Evolutionary conservation across 2,888 invertebrate genomes (phyloP).

Genomic region (Azorinus chamasolen): DNA sequence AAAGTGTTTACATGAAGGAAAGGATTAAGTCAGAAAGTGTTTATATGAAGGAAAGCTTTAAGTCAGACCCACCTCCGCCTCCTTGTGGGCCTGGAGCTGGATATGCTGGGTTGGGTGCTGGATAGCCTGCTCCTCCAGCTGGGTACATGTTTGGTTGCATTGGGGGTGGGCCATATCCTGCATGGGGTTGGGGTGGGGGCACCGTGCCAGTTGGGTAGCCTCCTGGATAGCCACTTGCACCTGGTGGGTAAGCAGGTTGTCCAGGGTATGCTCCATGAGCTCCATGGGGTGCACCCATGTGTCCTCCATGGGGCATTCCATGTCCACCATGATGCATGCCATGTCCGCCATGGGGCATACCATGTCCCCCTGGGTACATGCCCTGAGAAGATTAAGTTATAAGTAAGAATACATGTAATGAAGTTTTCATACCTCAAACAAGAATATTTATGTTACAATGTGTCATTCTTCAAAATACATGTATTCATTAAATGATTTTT

Average conservation of each 20-base stretch:
- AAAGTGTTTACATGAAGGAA: too few relatives aligned
- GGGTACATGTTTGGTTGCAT: slow-evolving; percentile 34
- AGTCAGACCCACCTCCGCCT: slow-evolving; percentile 23
- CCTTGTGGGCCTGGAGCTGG: slow-evolving; percentile 41
- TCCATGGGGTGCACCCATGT: slow-evolving; percentile 35
- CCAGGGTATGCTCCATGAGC: slow-evolving; percentile 17
- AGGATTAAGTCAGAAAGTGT: too few relatives aligned
- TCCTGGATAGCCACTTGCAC: slow-evolving; percentile 12
- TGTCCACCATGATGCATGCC: slow-evolving; percentile 16
- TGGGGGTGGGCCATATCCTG: slow-evolving; percentile 15
- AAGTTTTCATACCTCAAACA: too few relatives aligned
- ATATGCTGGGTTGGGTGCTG: slow-evolving; percentile 37
- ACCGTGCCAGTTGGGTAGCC: slow-evolving; percentile 6
- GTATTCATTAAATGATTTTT: too few relatives aligned
- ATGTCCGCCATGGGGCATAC: slow-evolving; percentile 6
- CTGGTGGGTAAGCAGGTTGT: slow-evolving; percentile 30
- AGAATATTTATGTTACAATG: too few relatives aligned
- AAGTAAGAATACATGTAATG: too few relatives aligned
- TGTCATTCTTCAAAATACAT: too few relatives aligned
- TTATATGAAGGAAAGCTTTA: too few relatives aligned
- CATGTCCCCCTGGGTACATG: slow-evolving; percentile 50
- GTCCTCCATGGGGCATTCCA: slow-evolving; percentile 35
- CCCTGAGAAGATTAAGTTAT: too few relatives aligned
- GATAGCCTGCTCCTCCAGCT: slow-evolving; percentile 17
- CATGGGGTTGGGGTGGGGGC: neutral